Evolutionary conservation across 92 coral and sea anemone genomes (phyloP).

Genomic region (Porites lobata): DNA sequence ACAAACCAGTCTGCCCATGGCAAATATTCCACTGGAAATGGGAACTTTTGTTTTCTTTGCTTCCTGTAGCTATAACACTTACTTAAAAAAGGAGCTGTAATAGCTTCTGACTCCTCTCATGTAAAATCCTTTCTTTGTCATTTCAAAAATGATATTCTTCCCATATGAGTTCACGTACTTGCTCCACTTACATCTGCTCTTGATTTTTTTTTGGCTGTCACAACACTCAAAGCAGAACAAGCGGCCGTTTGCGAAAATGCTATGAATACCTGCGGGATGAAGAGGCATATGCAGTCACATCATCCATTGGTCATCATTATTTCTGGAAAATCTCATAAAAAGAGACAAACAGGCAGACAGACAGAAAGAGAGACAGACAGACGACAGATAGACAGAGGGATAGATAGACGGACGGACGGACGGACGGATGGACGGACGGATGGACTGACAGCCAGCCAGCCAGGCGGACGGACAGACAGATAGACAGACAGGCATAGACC

Average conservation of each 20-base stretch:
- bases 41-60: background rate
- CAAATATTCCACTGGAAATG: no score
- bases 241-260: background rate
- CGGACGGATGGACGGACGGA: no score
- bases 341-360: no score
- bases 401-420: no score
- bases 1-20: no score
- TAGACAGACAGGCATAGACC: no score
- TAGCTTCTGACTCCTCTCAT: constrained; percentile 8
- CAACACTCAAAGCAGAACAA: constrained; percentile 17
- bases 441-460: no score
- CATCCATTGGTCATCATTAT: background rate
- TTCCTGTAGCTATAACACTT: background rate
- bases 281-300: background rate
- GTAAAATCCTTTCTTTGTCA: background rate
- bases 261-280: background rate
- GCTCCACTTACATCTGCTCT: constrained; percentile 19
- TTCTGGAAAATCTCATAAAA: no score
- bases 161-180: background rate
- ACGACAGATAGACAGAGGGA: no score
- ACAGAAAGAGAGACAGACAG: no score
- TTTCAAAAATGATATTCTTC: background rate
- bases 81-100: background rate
- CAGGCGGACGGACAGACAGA: no score
- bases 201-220: background rate